A percentile compares a stretch with the other conserved stretches of the same genome.
phyloP scores from a whole-genome alignment of 2,113 vertebrate genomes.

The Actenoides hombroni region DNA sequence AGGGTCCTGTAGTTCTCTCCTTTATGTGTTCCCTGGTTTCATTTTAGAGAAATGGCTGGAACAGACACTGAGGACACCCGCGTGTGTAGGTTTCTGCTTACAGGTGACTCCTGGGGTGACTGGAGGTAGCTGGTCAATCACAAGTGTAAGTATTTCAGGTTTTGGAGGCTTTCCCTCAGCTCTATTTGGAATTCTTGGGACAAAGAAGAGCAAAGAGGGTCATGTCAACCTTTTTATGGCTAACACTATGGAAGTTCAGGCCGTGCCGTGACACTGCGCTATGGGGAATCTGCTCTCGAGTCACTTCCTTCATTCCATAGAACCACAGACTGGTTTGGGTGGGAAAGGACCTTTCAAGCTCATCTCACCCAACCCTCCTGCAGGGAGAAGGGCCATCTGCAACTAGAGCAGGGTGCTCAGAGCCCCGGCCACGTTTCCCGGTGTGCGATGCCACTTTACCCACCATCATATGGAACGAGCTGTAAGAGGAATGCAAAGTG shows the following conservation, averaged over 20 bases:
- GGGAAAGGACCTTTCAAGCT: neutral
- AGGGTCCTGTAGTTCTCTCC: neutral
- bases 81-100: neutral
- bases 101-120: neutral
- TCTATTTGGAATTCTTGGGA: neutral
- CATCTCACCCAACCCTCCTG: neutral
- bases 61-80: fast-evolving
- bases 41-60: neutral
- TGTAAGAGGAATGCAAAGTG: neutral
- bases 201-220: neutral
- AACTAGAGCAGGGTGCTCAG: neutral
- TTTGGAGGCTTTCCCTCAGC: neutral
- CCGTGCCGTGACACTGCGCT: neutral
- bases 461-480: fast-evolving
- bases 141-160: neutral
- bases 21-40: fast-evolving
- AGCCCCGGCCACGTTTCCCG: neutral
- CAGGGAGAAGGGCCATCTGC: neutral
- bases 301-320: neutral
- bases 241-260: neutral
- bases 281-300: too few relatives aligned
- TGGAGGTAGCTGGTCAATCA: neutral
- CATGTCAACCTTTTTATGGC: neutral
- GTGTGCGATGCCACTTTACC: neutral
- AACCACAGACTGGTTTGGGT: neutral